A percentile compares a stretch with the other conserved stretches of the same genome.
Conservation (phyloP, 2,797 vertebrate species). For the Aselliscus stoliczkanus region DNA sequence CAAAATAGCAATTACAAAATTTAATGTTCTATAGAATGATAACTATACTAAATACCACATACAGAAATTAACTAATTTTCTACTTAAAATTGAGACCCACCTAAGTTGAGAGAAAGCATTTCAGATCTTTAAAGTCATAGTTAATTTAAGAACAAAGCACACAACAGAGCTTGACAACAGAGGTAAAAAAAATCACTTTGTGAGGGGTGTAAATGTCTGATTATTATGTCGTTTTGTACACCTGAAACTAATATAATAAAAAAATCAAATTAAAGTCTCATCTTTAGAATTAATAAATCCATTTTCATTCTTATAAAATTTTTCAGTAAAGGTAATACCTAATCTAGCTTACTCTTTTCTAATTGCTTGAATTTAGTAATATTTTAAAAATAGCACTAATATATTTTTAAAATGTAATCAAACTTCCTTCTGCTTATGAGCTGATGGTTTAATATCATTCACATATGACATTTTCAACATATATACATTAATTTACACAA, state of each 20-base stretch:
- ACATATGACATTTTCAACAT: not conserved
- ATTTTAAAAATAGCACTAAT: not conserved
- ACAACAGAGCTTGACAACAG: not conserved
- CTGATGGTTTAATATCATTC: not conserved
- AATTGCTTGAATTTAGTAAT: not conserved
- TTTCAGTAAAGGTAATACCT: not conserved
- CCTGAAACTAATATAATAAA: too few relatives aligned
- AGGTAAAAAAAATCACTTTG: too few relatives aligned
- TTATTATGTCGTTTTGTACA: too few relatives aligned
- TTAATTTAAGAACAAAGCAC: constrained; percentile 3
- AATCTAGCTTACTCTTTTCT: not conserved
- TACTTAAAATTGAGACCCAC: not conserved
- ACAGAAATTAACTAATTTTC: not conserved
- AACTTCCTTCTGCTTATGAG: not conserved
- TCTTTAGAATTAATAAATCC: not conserved
- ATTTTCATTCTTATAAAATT: not conserved
- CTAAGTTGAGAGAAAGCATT: not conserved
- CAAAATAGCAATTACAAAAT: constrained; percentile 17
- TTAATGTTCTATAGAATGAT: not conserved
- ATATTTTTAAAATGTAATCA: not conserved
- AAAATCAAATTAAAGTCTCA: not conserved
- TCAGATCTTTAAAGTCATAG: not conserved
- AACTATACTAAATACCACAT: not conserved
- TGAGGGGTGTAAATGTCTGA: too few relatives aligned
- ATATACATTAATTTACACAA: not conserved